Percentiles rank a stretch among this genome's conserved stretches.
Conservation (phyloP, 2,888 invertebrate species). For the Hirtodrosophila alboralis region DNA sequence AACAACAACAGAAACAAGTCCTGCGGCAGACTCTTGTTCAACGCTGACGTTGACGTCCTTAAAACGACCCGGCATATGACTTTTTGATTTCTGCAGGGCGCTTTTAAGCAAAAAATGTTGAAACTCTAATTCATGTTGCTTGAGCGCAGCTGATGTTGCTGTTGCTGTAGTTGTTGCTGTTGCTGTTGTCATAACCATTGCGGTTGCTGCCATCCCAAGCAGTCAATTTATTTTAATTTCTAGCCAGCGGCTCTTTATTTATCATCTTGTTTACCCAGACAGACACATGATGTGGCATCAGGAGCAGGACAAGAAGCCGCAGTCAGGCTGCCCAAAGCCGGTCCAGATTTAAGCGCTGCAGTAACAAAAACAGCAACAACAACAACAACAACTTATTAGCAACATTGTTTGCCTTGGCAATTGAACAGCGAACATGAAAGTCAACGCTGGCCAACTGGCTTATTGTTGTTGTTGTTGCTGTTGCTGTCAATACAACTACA, state of each 20-base stretch:
- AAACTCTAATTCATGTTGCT: slow-evolving; percentile 58
- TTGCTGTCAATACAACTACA: slow-evolving; percentile 56
- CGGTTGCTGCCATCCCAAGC: slow-evolving; percentile 58
- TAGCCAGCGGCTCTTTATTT: slow-evolving; percentile 76
- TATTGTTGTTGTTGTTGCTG: slow-evolving; percentile 7
- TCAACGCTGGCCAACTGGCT: slow-evolving; percentile 9
- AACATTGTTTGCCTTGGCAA: slow-evolving; percentile 60
- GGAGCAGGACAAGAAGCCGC: background rate
- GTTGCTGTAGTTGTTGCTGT: slow-evolving; percentile 8
- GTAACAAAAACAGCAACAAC: slow-evolving; percentile 23
- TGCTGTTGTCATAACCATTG: slow-evolving; percentile 41
- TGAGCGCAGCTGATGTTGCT: slow-evolving; percentile 12
- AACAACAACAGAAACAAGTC: slow-evolving; percentile 61
- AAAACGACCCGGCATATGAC: slow-evolving; percentile 59
- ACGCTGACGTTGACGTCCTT: slow-evolving; percentile 43
- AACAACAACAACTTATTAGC: slow-evolving; percentile 62
- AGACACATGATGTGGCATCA: slow-evolving; percentile 22
- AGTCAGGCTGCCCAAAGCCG: slow-evolving; percentile 1
- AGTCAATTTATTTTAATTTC: slow-evolving; percentile 81
- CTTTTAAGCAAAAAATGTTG: slow-evolving; percentile 46
- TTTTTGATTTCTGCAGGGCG: slow-evolving; percentile 71
- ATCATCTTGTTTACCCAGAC: slow-evolving; percentile 65
- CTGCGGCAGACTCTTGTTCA: slow-evolving; percentile 57
- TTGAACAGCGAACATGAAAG: slow-evolving; percentile 40
- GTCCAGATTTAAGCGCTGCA: slow-evolving; percentile 22